phyloP scores from a whole-genome alignment of 2,797 vertebrate genomes.

The Oreochromis mossambicus region DNA sequence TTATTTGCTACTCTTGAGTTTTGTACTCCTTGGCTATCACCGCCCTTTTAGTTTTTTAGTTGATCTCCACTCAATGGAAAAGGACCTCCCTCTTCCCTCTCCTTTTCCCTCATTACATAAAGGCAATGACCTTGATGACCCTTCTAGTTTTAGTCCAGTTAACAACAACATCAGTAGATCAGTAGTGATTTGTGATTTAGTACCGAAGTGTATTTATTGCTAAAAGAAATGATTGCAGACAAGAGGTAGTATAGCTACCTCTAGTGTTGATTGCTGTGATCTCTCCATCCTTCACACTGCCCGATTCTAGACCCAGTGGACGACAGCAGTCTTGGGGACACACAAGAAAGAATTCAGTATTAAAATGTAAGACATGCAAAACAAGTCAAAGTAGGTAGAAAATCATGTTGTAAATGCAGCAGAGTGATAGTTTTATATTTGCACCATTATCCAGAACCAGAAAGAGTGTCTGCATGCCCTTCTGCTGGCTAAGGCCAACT shows the following conservation, averaged over 20 bases:
- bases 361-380: not conserved
- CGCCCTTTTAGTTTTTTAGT: not conserved
- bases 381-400: not conserved
- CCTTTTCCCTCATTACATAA: not conserved
- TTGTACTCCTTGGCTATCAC: not conserved
- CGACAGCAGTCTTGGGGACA: constrained; percentile 78
- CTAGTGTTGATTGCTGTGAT: constrained; percentile 78
- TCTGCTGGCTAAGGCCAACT: constrained; percentile 84
- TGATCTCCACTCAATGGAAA: not conserved
- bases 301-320: constrained; percentile 84
- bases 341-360: not conserved
- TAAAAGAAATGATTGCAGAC: not conserved
- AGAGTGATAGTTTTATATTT: not conserved
- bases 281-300: constrained; percentile 81
- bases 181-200: not conserved
- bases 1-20: not conserved
- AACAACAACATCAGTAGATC: not conserved
- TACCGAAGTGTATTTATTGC: not conserved
- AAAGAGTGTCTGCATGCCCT: constrained; percentile 91
- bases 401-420: not conserved
- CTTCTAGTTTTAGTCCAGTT: not conserved
- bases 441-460: constrained; percentile 87
- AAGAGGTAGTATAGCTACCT: constrained; percentile 64
- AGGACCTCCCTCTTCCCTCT: not conserved
- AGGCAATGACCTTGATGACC: not conserved